Evolutionary conservation across 2,888 invertebrate genomes (phyloP).

Genomic region (Drosophila mimetica): DNA sequence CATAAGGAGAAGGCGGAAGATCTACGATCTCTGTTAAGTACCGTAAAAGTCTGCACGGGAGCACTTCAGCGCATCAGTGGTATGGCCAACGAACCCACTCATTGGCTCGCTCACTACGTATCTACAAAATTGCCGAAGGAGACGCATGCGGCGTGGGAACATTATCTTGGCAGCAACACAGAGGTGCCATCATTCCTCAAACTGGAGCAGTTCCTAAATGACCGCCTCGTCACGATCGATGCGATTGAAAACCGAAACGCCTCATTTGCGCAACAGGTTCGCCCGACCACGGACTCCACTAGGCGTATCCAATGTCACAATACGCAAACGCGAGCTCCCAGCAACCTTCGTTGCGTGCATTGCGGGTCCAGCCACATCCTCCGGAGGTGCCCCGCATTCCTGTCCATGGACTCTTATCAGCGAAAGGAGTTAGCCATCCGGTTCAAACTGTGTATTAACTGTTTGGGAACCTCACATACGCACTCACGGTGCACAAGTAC

Average conservation of each 20-base stretch:
- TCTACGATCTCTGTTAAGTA: not conserved
- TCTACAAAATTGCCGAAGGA: constrained; percentile 1
- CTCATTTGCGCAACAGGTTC: not conserved
- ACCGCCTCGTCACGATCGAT: not conserved
- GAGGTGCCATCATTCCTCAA: not conserved
- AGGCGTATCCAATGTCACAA: no score
- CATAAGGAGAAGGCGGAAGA: not conserved
- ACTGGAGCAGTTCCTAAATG: not conserved
- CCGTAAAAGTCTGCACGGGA: not conserved
- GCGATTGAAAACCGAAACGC: not conserved
- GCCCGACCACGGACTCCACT: no score
- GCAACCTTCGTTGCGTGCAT: no score
- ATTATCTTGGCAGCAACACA: not conserved
- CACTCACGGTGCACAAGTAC: no score
- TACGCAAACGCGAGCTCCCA: no score
- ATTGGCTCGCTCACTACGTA: not conserved
- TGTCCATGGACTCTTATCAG: not conserved
- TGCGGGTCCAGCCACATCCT: no score
- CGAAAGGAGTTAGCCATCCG: not conserved
- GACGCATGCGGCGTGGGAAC: not conserved
- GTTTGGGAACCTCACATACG: not conserved
- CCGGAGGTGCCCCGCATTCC: no score
- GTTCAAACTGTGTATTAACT: not conserved
- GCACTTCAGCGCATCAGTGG: not conserved
- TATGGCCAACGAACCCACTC: not conserved